phyloP scores from a whole-genome alignment of 2,888 invertebrate genomes.

The Pediacus dermestoides region DNA sequence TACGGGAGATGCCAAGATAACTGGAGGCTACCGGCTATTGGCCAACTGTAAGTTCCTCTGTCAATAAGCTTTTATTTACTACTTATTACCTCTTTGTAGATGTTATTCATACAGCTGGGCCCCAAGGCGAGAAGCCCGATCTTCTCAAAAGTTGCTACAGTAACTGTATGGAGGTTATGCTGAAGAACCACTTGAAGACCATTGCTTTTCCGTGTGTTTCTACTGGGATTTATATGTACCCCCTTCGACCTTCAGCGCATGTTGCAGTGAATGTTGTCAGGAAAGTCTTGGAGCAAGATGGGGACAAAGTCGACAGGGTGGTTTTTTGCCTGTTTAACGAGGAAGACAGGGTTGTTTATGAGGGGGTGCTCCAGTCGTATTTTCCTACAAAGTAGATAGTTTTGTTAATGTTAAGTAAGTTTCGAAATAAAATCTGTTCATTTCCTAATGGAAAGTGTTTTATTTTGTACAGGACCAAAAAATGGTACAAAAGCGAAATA shows the following conservation, averaged over 20 bases:
- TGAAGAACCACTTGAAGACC: constrained; percentile 57
- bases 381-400: constrained; percentile 65
- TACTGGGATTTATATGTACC: constrained; percentile 89
- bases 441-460: too few relatives aligned
- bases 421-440: too few relatives aligned
- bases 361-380: constrained; percentile 66
- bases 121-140: constrained; percentile 66
- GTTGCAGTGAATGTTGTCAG: constrained; percentile 68
- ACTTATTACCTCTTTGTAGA: constrained; percentile 55
- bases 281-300: constrained; percentile 57
- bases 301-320: constrained; percentile 62
- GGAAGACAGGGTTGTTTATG: constrained; percentile 69
- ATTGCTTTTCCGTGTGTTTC: constrained; percentile 89
- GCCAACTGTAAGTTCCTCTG: constrained; percentile 67
- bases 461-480: too few relatives aligned
- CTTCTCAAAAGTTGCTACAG: constrained; percentile 68
- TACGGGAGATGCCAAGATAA: constrained; percentile 81
- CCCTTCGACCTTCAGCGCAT: constrained; percentile 71
- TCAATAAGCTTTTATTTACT: constrained; percentile 6
- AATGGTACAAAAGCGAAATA: constrained; percentile 10
- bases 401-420: too few relatives aligned
- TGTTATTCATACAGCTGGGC: constrained; percentile 88
- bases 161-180: constrained; percentile 59
- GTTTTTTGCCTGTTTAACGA: constrained; percentile 78
- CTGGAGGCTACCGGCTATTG: constrained; percentile 77